Percentiles rank a stretch among this genome's conserved stretches.
These are phyloP conservation scores for Dunckerocampus dactyliophorus DNA, from an alignment of 2,113 vertebrate species.

Conservation along the genomic window DNA sequence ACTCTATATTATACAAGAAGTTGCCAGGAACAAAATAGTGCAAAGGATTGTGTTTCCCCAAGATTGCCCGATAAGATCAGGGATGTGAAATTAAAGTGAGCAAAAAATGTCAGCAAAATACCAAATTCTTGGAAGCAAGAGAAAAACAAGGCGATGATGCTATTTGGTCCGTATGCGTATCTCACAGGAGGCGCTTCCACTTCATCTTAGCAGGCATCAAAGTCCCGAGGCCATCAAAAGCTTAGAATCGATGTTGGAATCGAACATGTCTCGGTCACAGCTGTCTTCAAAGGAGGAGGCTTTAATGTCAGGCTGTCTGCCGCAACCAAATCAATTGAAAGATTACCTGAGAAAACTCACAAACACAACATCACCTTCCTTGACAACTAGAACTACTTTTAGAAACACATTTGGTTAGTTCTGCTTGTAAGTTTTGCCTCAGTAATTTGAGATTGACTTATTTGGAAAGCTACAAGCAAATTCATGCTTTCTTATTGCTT, in stretches of 20 bases:
- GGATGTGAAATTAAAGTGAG: constrained; percentile 1
- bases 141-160: constrained; percentile 3
- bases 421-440: no score
- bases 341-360: constrained; percentile 11
- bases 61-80: no score
- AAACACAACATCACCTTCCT: background rate
- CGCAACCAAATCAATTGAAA: constrained; percentile 44
- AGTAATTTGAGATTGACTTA: no score
- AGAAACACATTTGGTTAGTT: background rate
- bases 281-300: constrained; percentile 49
- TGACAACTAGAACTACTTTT: background rate
- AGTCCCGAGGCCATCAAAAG: constrained; percentile 52
- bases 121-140: constrained; percentile 15
- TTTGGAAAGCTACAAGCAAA: no score
- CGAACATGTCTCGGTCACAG: constrained; percentile 46
- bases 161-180: constrained; percentile 17
- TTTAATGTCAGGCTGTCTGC: constrained; percentile 31
- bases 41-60: no score
- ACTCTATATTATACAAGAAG: no score
- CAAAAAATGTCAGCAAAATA: constrained; percentile 14
- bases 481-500: no score
- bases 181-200: constrained; percentile 47
- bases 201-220: constrained; percentile 52
- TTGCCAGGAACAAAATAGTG: no score
- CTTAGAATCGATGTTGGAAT: constrained; percentile 44